A percentile compares a stretch with the other conserved stretches of the same genome.
Conservation (phyloP, 1,140 invertebrate species). For the Drosophila sulfurigaster region DNA sequence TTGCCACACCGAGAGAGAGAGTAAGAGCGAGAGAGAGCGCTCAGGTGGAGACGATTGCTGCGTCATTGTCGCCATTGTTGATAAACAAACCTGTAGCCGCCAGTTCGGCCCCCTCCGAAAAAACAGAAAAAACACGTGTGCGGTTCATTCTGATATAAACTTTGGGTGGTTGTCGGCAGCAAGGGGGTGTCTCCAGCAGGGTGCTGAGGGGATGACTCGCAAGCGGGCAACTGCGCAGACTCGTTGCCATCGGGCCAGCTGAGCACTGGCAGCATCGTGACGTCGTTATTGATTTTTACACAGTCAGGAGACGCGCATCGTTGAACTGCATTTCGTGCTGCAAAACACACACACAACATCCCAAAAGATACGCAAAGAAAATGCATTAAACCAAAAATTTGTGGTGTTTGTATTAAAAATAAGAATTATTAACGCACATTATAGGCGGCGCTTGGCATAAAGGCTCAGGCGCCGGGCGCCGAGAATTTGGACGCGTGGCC, state of each 20-base stretch:
- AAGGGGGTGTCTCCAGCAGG: neutral
- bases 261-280: conserved; percentile 53
- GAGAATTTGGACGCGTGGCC: conserved; percentile 31
- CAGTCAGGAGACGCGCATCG: conserved; percentile 59
- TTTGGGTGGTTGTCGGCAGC: neutral
- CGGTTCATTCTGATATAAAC: conserved; percentile 19
- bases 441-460: conserved; percentile 27
- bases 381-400: conserved; percentile 16
- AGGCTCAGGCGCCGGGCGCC: conserved; percentile 14
- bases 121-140: conserved; percentile 60
- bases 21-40: neutral
- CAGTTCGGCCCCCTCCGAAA: neutral
- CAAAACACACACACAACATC: conserved; percentile 24
- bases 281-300: conserved; percentile 76
- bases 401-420: neutral
- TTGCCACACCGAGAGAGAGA: conserved; percentile 19
- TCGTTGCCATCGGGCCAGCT: conserved; percentile 41
- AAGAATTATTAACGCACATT: conserved; percentile 7
- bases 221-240: conserved; percentile 49
- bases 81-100: conserved; percentile 79
- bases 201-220: conserved; percentile 4
- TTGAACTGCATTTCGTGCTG: conserved; percentile 48
- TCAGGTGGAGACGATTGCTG: conserved; percentile 57
- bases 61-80: conserved; percentile 67
- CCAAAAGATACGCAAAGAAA: conserved; percentile 10